These are phyloP conservation scores for Sebastes cheni DNA, from an alignment of 2,797 vertebrate species.

Conservation along the genomic window DNA sequence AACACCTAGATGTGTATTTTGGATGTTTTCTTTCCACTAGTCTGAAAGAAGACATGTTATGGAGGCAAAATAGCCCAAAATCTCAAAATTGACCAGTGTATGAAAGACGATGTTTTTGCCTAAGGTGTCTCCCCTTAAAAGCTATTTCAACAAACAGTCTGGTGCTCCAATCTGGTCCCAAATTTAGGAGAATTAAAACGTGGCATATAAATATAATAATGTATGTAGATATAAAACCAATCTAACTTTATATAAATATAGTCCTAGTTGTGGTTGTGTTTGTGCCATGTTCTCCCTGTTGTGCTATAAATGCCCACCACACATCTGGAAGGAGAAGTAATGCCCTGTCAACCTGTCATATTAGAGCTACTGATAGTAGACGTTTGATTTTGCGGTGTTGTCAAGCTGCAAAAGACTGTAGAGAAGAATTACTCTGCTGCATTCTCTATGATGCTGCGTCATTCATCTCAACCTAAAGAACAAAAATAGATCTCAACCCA, in stretches of 20 bases:
- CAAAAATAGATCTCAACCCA: slow-evolving; percentile 46
- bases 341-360: slow-evolving; percentile 6
- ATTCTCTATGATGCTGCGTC: slow-evolving; percentile 26
- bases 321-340: slow-evolving; percentile 21
- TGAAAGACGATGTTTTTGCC: too few relatives aligned
- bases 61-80: too few relatives aligned
- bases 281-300: background rate
- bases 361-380: slow-evolving; percentile 32
- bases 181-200: background rate
- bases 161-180: background rate
- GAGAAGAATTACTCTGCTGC: slow-evolving; percentile 12
- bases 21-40: too few relatives aligned
- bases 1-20: too few relatives aligned
- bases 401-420: slow-evolving; percentile 20
- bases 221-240: background rate
- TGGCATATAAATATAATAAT: background rate
- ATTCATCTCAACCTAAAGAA: slow-evolving; percentile 59
- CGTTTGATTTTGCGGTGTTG: slow-evolving; percentile 26
- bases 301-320: background rate
- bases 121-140: too few relatives aligned
- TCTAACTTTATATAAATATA: background rate
- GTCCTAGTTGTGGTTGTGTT: background rate
- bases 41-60: too few relatives aligned
- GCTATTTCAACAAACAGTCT: too few relatives aligned
- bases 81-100: too few relatives aligned